Conservation (phyloP, 53 echinoderm and acorn worm species). For the Echinarachnius parma region DNA sequence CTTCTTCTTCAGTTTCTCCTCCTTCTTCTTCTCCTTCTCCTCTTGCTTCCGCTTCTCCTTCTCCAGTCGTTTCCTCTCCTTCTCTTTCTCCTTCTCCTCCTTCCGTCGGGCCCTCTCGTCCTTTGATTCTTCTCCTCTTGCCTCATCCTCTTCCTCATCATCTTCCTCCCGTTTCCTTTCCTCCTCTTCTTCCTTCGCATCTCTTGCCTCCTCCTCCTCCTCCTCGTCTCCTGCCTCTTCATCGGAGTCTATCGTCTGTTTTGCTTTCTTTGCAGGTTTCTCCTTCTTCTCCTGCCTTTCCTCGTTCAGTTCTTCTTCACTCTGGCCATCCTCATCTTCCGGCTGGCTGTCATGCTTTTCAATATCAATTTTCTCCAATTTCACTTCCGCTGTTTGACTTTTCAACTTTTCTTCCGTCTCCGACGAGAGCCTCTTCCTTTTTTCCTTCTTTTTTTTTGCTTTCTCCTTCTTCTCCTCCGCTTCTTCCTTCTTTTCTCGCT, state of each 20-base stretch:
- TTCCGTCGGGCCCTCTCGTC: constrained; percentile 34
- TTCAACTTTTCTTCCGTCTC: constrained; percentile 75
- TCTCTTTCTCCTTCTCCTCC: constrained; percentile 36
- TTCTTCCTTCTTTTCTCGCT: constrained; percentile 80
- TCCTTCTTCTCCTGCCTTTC: constrained; percentile 1
- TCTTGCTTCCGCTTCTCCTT: constrained; percentile 51
- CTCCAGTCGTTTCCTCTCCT: constrained; percentile 31
- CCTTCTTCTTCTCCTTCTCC: constrained; percentile 53
- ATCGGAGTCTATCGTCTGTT: not conserved
- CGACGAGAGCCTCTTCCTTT: constrained; percentile 61
- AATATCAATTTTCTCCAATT: constrained; percentile 49
- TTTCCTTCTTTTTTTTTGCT: constrained; percentile 46
- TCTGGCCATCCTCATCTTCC: constrained; percentile 4
- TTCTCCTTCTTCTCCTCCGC: constrained; percentile 70
- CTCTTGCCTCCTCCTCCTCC: not conserved
- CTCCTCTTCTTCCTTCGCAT: constrained; percentile 21
- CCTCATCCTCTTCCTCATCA: constrained; percentile 22
- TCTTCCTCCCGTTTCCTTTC: too few species aligned
- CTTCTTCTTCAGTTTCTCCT: constrained; percentile 51
- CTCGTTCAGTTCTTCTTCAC: constrained; percentile 26
- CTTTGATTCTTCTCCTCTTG: constrained; percentile 21
- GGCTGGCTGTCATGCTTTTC: not conserved
- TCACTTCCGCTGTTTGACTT: constrained; percentile 60
- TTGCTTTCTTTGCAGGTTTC: constrained; percentile 12
- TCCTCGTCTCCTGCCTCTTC: constrained; percentile 25